These are phyloP conservation scores for Cryptus armator DNA, from an alignment of 2,888 invertebrate genomes.

Conservation along the genomic window DNA sequence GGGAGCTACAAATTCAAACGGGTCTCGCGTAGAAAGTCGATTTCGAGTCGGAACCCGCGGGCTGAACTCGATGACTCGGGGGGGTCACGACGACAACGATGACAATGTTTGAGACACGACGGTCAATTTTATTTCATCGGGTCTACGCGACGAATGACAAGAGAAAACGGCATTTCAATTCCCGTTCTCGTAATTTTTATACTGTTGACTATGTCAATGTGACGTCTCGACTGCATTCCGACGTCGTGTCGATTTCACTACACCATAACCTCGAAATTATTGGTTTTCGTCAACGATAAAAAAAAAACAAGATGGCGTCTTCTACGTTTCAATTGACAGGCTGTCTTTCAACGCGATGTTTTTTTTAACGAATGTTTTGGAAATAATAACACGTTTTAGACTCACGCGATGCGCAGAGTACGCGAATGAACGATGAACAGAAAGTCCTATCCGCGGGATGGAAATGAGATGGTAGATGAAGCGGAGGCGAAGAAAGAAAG, in stretches of 20 bases:
- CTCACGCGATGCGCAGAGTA: slow-evolving; percentile 1
- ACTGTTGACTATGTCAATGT: background rate
- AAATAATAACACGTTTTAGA: background rate
- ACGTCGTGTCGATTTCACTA: background rate
- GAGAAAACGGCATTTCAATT: background rate
- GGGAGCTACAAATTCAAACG: slow-evolving; percentile 43
- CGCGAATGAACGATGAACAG: background rate
- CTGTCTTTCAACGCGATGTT: too few relatives aligned
- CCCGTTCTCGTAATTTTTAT: background rate
- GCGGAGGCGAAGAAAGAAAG: slow-evolving; percentile 56
- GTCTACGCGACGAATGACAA: background rate
- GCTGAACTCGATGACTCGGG: slow-evolving; percentile 35
- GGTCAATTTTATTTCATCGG: slow-evolving; percentile 16
- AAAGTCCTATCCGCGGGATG: slow-evolving; percentile 25
- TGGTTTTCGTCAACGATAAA: background rate
- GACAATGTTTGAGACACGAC: slow-evolving; percentile 14
- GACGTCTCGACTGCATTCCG: background rate
- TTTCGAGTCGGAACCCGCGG: slow-evolving; percentile 22
- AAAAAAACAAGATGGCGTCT: too few relatives aligned
- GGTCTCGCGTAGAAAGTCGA: slow-evolving; percentile 48
- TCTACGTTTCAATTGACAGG: too few relatives aligned
- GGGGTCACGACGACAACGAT: background rate
- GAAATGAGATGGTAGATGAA: slow-evolving; percentile 36
- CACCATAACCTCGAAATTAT: background rate
- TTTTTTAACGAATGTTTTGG: background rate